Base-by-base conservation (phyloP, 1,140 invertebrate species). In the Stegodyphus dumicola region DNA sequence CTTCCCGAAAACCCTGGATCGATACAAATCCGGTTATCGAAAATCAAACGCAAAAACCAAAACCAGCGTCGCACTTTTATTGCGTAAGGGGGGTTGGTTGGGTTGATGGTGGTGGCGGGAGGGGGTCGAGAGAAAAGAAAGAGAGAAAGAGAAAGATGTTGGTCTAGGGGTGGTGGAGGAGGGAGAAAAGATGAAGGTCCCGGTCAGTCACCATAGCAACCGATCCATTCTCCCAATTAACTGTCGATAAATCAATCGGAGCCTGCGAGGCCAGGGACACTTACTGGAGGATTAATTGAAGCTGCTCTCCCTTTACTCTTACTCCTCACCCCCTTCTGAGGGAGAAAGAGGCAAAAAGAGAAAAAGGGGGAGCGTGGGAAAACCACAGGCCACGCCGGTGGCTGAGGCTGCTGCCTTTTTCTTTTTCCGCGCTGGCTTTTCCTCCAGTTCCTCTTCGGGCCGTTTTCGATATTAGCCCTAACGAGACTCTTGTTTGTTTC, bases 11-110 rank as follows among this genome's bases (percentile, higher is more conserved):
- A 52, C 73, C 71, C 73, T 52, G 18, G 74, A 85, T 85, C 81
- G 81, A 85, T 85, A 85, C 60, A 85, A 85, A 85, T 85, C 81
- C 73, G 81, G 81, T 85, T 85, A 85, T 85, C 81, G 81, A 85
- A 85, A 85, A 85, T 85, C 81, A 85, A 85, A 85, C 81, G 81
- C 81, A 85, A 85, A 85, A 85, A 85, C 81, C 81, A 77, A 85
- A 85, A 76, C 81, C 79, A 81, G 67, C 81, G 81, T 85, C 81
- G 81, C 81, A 76, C 48, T 85, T 85, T 85, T 85, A 85, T 85
- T 85, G 81, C 81, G 70, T 66, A 65, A 64, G 48, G 49, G 69
- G 53, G 52, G 69, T 10, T 65, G 67, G 54, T 49, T 54, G 49
- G 78, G 11, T 18, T 52, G 51, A 79, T 69, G 56, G 56, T 10